phyloP scores from a whole-genome alignment of 2,797 vertebrate genomes.

The Rhyacichthys aspro region DNA sequence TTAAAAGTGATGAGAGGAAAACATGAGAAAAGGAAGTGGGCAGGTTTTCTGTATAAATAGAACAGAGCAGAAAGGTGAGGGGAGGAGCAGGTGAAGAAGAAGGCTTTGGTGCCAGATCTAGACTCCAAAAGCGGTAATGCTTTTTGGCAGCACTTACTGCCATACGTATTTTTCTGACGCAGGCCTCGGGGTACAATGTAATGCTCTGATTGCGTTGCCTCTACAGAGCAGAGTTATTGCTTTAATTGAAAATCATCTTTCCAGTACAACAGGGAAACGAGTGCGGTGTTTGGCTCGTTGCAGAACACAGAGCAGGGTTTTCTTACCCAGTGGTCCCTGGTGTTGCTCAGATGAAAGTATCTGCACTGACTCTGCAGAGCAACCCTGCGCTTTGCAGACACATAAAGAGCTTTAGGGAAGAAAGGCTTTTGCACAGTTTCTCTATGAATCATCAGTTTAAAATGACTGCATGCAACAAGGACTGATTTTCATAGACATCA shows the following conservation, averaged over 20 bases:
- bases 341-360: constrained; percentile 23
- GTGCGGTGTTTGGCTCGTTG: constrained; percentile 47
- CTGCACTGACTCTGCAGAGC: constrained; percentile 14
- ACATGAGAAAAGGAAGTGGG: constrained; percentile 18
- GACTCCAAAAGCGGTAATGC: constrained; percentile 52
- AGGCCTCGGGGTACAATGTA: constrained; percentile 47
- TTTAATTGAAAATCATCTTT: constrained; percentile 73
- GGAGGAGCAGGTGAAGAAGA: constrained; percentile 35
- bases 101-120: constrained; percentile 10
- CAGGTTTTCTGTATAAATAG: background rate
- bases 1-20: background rate
- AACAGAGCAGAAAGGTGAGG: constrained; percentile 16
- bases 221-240: constrained; percentile 39
- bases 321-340: constrained; percentile 29
- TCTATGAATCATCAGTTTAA: background rate
- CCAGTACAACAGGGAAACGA: constrained; percentile 45
- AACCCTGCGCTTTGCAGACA: constrained; percentile 37
- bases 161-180: constrained; percentile 18
- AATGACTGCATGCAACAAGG: background rate
- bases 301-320: constrained; percentile 21
- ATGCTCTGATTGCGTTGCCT: constrained; percentile 38
- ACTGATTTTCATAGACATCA: no score
- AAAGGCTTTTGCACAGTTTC: constrained; percentile 8
- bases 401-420: constrained; percentile 1
- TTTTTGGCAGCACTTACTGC: constrained; percentile 55